Percentiles rank a stretch among this genome's conserved stretches.
These are phyloP conservation scores for Polietes domitor DNA, from an alignment of 2,888 invertebrate genomes.

Conservation along the genomic window DNA sequence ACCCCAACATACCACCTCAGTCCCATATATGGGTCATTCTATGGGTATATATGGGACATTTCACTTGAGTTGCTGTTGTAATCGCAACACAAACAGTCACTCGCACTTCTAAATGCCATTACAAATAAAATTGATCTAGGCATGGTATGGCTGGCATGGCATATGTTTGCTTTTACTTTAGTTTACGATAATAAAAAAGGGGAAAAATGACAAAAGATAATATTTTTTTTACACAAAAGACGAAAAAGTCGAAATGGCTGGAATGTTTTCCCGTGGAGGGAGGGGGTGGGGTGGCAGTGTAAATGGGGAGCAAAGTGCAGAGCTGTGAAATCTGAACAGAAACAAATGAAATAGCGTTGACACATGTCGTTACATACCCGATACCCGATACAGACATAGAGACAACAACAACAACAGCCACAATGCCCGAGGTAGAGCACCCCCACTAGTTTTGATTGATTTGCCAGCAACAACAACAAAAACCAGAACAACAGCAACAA, in stretches of 20 bases:
- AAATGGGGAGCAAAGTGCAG: too few relatives aligned
- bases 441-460: conserved; percentile 11
- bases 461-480: neutral
- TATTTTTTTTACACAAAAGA: neutral
- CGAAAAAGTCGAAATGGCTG: neutral
- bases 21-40: neutral
- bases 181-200: neutral
- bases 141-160: neutral
- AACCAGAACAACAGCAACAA: too few relatives aligned
- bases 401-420: too few relatives aligned
- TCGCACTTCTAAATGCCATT: neutral
- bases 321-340: neutral
- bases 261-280: neutral
- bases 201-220: neutral
- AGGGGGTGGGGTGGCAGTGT: neutral
- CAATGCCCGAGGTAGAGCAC: too few relatives aligned
- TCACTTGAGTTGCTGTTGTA: neutral
- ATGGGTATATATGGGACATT: neutral
- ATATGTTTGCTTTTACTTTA: neutral
- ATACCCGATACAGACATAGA: neutral
- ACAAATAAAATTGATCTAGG: neutral
- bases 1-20: neutral
- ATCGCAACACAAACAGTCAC: neutral
- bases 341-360: conserved; percentile 5
- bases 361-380: conserved; percentile 14